Base-by-base conservation (phyloP, 1,140 invertebrate species). In the Colletes latitarsis region DNA sequence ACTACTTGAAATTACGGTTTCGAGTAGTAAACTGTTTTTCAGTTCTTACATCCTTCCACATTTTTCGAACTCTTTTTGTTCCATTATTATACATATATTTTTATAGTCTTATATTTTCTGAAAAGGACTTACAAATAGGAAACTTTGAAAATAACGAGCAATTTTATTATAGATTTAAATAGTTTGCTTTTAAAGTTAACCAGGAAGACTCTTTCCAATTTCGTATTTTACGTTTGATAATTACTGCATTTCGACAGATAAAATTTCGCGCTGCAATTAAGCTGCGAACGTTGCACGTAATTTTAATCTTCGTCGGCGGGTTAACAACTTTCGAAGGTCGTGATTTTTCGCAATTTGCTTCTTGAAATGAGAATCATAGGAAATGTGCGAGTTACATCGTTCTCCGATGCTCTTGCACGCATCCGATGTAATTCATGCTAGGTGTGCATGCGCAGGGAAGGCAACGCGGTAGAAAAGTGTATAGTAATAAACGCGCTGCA, bases 341-440 rank as follows among this genome's bases (percentile, higher is more conserved):
- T 58, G 67, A 6, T 8, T 63, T 30, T n/a, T 17, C 15, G 53
- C 55, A 58, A 49, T 69, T 72, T 53, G 17, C n/a, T 46, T 57
- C 19, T 43, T 46, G 43, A 10, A 43, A 52, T 6, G 30, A 46
- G 41, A 30, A 62, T 6, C 14, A 41, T 8, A 0, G 9, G 74
- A 66, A 15, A 39, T 49, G 41, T 71, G 57, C 66, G 67, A 78
- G 60, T 72, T 72, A 58, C 76, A 10, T 49, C 30, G 63, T 15
- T 55, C 12, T 12, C 9, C 52, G 14, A 9, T 53, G 19, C 46
- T 30, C 46, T n/a, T 15, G 43, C 74, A 30, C 41, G 58, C 52
- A 57, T 39, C 21, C 66, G 14, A 53, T 71, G 57, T 82, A 78
- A 82, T 82, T 82, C 67, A 71, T 68, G 49, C 52, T 15, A 17